Percentiles rank a stretch among this genome's conserved stretches.
phyloP scores from a whole-genome alignment of 2,888 invertebrate species.

The Nomada goodeniana region DNA sequence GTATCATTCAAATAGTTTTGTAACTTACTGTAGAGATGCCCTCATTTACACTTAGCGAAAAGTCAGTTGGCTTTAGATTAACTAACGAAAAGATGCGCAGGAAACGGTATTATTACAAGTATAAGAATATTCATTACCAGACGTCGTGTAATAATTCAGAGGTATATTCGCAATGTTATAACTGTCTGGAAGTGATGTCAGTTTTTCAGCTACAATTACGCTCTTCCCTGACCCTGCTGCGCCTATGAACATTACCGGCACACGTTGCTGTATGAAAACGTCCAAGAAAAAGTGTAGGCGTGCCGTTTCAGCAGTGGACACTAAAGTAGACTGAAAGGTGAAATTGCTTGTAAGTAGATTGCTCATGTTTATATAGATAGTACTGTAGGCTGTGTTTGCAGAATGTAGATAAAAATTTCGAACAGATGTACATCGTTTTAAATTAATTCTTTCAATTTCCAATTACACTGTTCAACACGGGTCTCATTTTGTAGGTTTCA shows the following conservation, averaged over 20 bases:
- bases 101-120: not conserved
- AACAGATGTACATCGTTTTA: no score
- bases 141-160: slow-evolving; percentile 97
- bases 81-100: no score
- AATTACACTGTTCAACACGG: no score
- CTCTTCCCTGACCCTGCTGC: slow-evolving; percentile 96
- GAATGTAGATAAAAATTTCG: no score
- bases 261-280: slow-evolving; percentile 90
- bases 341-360: not conserved
- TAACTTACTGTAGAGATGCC: no score
- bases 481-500: no score
- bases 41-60: no score
- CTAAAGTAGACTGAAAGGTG: slow-evolving; percentile 89
- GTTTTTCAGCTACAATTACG: slow-evolving; percentile 94
- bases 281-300: slow-evolving; percentile 95
- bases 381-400: not conserved
- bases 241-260: slow-evolving; percentile 96
- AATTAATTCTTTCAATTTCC: no score
- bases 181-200: slow-evolving; percentile 89
- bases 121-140: slow-evolving; percentile 85
- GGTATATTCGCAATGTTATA: slow-evolving; percentile 95
- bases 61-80: no score
- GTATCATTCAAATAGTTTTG: no score
- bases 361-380: not conserved
- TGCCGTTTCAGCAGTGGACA: slow-evolving; percentile 95